phyloP scores from a whole-genome alignment of 2,113 vertebrate genomes.

The Chloropsis hardwickii region DNA sequence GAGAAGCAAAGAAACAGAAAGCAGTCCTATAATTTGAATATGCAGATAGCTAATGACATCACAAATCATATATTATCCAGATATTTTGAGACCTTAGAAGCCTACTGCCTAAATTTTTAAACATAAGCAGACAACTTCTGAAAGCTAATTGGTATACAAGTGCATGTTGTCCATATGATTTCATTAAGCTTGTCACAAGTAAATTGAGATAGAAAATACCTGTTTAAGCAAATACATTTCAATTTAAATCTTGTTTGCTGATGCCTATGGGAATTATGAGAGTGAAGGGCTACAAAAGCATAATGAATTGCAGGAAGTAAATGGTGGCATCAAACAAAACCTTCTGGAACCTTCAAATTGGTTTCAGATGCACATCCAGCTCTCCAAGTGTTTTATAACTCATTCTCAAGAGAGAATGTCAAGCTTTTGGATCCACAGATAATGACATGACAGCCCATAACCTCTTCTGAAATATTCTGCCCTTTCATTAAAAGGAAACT shows the following conservation, averaged over 20 bases:
- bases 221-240: slow-evolving; percentile 20
- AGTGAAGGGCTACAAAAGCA: neutral
- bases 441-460: neutral
- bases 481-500: neutral
- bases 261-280: neutral
- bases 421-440: neutral
- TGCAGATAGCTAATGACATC: neutral
- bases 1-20: neutral
- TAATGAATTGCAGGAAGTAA: slow-evolving; percentile 5
- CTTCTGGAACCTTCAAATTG: neutral
- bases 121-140: neutral
- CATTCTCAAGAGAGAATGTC: neutral
- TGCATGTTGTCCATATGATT: neutral
- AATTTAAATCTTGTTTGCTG: slow-evolving; percentile 20
- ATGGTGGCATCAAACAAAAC: neutral
- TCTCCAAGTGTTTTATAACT: neutral
- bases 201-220: slow-evolving; percentile 46
- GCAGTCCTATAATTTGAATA: neutral
- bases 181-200: slow-evolving; percentile 5
- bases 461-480: neutral
- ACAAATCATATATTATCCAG: neutral
- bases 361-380: neutral
- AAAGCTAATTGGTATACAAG: neutral
- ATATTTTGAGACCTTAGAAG: neutral
- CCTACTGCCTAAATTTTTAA: neutral